Base-by-base conservation (phyloP, 2,113 vertebrate genomes). In the Typhlomys cinereus region DNA sequence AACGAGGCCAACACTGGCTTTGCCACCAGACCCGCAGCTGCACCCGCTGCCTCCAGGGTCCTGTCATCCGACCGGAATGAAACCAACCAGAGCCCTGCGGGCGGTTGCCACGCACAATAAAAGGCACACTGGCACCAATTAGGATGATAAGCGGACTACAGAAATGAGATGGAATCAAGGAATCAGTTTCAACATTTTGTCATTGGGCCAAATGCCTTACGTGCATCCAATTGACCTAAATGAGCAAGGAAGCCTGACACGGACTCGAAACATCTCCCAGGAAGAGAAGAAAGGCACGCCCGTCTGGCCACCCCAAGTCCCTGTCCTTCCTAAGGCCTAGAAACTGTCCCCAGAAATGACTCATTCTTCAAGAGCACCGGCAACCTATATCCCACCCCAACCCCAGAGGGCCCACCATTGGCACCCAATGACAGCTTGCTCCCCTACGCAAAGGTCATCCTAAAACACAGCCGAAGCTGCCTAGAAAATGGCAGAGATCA, bases 181-280 rank as follows among this genome's bases (percentile, higher is more conserved):
- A 94, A 74, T 15, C 85, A 64, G 54, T 46, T 95, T 59, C 85
- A 89, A 85, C 66, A 70, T 73, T 78, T 82, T 66, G 74, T 90
- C 62, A 17, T 29, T 73, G 48, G 29, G 79, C 69, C 90, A 85
- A 82, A 86, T 92, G 52, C 78, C 69, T 93, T 27, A 25, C 34
- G 89, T 76, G 61, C 73, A 61, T 39, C 75, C 93, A 70, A 41
- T 0, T 81, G 91, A 91, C 76, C 89, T 23, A 29, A 48, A 93
- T 41, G 84, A 66, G 71, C 83, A 67, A 70, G 80, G 46, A 57
- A 39, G 44, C 66, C 52, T 25, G 2, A 52, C 23, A 27, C 2
- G 54, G 44, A 50, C 70, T 70, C 57, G n/a, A n/a, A n/a, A n/a
- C n/a, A n/a, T n/a, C n/a, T n/a, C n/a, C n/a, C n/a, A n/a, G n/a